Base-by-base conservation (phyloP, 1,140 invertebrate genomes). In the Nasonia vitripennis region DNA sequence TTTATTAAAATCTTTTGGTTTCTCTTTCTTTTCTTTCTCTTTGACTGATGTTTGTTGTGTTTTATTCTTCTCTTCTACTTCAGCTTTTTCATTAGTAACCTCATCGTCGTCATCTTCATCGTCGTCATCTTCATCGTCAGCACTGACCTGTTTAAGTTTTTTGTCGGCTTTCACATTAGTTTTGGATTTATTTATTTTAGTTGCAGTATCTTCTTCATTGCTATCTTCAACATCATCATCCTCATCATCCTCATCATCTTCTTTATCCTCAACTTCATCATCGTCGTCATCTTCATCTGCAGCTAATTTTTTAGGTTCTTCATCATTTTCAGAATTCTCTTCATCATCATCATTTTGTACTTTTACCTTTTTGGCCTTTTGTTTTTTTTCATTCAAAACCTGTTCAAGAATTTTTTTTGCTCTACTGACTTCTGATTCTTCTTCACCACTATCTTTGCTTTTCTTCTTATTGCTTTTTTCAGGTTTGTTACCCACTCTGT, bases 281-380 rank as follows among this genome's bases (percentile, higher is more conserved):
- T 80, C 41, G 3, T 75, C 67, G 1, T 83, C 68, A 87, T 92
- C 88, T 87, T 94, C 91, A 87, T 55, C 17, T 3, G 11, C 51
- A 14, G 6, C 68, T 92, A 90, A 95, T 93, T 90, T 94, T 55
- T 17, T 83, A 77, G 75, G 88, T 77, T 80, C 89, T 37, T 83
- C 71, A 37, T 89, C 51, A 34, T 87, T 86, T 0, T 87, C 88
- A 20, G 11, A 9, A 67, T 34, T 20, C 5, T 67, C 3, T 14
- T 81, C 68, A 48, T 27, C 20, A 10, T 51, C 12, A 31, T 2
- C 9, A 48, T 31, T 67, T 67, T 10, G 2, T 75, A 92, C 86
- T 6, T 87, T 27, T 82, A 87, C 83, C 11, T 88, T 85, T 41
- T 90, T 88, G 23, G 73, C 31, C 74, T 87, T 83, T 70, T 86